Conservation (phyloP, 2,113 vertebrate species). For the Picathartes gymnocephalus region DNA sequence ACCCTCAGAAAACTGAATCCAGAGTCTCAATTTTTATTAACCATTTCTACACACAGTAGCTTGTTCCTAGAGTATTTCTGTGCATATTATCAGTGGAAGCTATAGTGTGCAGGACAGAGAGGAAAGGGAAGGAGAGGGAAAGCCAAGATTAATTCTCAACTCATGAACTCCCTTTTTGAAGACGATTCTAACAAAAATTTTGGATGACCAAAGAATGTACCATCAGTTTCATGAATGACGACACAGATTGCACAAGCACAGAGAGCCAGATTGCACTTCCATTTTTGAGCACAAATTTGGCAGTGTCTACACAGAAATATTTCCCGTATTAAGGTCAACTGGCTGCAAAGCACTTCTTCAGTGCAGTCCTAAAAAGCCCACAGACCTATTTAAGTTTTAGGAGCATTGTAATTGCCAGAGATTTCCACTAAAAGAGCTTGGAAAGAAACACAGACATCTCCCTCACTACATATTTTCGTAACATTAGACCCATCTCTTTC, state of each 20-base stretch:
- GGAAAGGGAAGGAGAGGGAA: neutral
- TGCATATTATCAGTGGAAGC: neutral
- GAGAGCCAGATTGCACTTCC: constrained; percentile 9
- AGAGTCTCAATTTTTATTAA: neutral
- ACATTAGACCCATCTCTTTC: neutral
- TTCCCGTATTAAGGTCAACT: constrained; percentile 60
- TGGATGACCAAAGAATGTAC: neutral
- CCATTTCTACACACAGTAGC: neutral
- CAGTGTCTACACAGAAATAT: constrained; percentile 17
- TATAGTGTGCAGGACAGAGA: fast-evolving
- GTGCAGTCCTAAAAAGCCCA: neutral
- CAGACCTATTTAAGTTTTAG: neutral
- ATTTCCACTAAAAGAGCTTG: neutral
- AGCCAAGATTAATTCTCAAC: neutral
- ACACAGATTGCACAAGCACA: constrained; percentile 4
- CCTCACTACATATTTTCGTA: neutral
- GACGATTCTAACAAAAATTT: neutral
- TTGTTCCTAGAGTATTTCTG: neutral
- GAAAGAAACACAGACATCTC: neutral
- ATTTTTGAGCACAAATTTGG: constrained; percentile 58
- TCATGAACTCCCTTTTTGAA: neutral
- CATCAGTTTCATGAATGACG: neutral
- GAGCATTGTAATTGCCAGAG: neutral
- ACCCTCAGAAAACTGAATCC: neutral
- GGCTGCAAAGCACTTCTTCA: constrained; percentile 5